Percentiles rank a stretch among this genome's conserved stretches.
phyloP scores from a whole-genome alignment of 2,113 vertebrate genomes.

The Hylia prasina region DNA sequence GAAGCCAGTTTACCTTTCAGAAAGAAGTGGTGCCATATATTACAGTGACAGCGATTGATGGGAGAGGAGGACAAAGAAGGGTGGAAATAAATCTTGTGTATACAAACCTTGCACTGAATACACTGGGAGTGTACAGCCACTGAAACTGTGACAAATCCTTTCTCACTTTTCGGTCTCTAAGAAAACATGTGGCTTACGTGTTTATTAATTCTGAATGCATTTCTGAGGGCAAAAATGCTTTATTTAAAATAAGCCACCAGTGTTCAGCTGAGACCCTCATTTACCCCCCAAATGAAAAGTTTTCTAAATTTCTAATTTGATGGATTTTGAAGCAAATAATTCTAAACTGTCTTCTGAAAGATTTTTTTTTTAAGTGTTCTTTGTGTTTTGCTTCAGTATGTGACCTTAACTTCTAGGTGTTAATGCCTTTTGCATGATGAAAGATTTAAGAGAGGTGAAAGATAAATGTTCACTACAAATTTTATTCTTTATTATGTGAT shows the following conservation, averaged over 20 bases:
- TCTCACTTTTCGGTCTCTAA: background rate
- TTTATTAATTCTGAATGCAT: background rate
- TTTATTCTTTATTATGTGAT: background rate
- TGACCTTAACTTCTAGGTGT: background rate
- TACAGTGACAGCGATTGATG: background rate
- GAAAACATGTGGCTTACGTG: accelerated
- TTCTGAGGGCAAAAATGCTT: background rate
- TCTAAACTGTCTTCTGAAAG: background rate
- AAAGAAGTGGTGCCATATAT: background rate
- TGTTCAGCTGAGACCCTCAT: background rate
- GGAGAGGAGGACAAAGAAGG: background rate
- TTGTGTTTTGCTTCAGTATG: background rate
- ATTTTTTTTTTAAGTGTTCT: background rate
- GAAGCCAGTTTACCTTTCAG: background rate
- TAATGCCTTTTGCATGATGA: background rate
- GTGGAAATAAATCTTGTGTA: background rate
- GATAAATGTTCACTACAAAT: background rate
- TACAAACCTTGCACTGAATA: background rate
- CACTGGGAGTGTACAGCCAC: no score
- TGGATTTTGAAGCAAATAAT: background rate
- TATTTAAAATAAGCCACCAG: background rate
- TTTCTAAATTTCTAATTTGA: background rate
- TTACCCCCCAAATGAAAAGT: background rate
- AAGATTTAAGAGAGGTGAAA: background rate
- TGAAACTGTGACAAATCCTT: background rate